Evolutionary conservation across 2,113 vertebrate genomes (phyloP).

Genomic region (Electrona antarctica): DNA sequence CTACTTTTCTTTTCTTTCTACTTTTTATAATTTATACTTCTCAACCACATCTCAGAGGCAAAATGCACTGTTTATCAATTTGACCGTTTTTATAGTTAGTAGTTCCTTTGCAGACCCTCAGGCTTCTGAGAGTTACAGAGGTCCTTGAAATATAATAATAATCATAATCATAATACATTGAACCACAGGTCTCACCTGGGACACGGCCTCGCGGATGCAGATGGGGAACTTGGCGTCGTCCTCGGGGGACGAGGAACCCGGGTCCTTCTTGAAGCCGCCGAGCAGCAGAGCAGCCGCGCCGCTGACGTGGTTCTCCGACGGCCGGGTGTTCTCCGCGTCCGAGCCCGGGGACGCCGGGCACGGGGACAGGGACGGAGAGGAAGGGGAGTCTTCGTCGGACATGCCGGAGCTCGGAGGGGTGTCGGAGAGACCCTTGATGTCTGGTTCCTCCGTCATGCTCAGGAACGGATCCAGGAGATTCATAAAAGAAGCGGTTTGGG

Average conservation of each 20-base stretch:
- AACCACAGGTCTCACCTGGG: slow-evolving; percentile 81
- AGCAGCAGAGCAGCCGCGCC: slow-evolving; percentile 74
- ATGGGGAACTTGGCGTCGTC: slow-evolving; percentile 97
- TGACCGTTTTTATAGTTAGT: too few relatives aligned
- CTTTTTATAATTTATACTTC: too few relatives aligned
- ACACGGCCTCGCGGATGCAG: slow-evolving; percentile 96
- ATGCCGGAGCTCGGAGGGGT: slow-evolving; percentile 96
- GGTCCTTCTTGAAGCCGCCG: slow-evolving; percentile 89
- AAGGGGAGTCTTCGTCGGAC: slow-evolving; percentile 96
- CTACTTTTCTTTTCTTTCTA: too few relatives aligned
- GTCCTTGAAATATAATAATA: too few relatives aligned
- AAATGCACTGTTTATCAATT: too few relatives aligned
- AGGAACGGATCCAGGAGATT: slow-evolving; percentile 98
- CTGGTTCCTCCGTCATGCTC: slow-evolving; percentile 99
- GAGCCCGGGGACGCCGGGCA: slow-evolving; percentile 93
- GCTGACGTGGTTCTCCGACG: slow-evolving; percentile 88
- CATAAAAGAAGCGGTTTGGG: slow-evolving; percentile 76
- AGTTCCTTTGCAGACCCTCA: too few relatives aligned
- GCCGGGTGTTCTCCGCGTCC: slow-evolving; percentile 93
- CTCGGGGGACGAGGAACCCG: too few relatives aligned
- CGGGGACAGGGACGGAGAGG: slow-evolving; percentile 88
- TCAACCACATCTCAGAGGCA: too few relatives aligned
- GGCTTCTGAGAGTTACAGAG: too few relatives aligned
- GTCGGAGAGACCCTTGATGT: slow-evolving; percentile 91
- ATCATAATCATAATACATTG: too few relatives aligned